phyloP scores from a whole-genome alignment of 1,140 invertebrate species.

The Archivesica marissinica region DNA sequence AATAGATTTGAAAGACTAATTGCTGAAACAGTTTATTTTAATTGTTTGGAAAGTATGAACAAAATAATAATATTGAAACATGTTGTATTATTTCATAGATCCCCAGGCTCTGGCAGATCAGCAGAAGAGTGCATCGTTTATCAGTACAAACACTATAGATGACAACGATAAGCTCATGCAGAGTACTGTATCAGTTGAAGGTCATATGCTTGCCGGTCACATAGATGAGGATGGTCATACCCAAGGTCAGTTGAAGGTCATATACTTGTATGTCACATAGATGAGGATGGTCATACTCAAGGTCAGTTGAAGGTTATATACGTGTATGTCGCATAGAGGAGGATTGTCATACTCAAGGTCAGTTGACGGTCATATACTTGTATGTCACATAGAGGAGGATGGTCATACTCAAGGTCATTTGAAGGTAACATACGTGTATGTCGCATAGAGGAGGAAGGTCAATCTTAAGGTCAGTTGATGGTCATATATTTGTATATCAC shows the following conservation, averaged over 20 bases:
- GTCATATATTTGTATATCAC: no score
- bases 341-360: constrained; percentile 69
- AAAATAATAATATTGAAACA: no score
- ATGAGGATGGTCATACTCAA: constrained; percentile 66
- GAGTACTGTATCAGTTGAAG: constrained; percentile 77
- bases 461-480: no score
- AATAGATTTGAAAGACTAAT: no score
- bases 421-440: background rate
- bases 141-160: constrained; percentile 76
- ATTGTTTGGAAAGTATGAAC: background rate
- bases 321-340: constrained; percentile 64
- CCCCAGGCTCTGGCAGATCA: constrained; percentile 40
- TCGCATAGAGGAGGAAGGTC: no score
- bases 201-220: constrained; percentile 65
- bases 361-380: constrained; percentile 42
- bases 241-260: constrained; percentile 59
- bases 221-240: constrained; percentile 67
- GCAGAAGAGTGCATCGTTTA: constrained; percentile 78
- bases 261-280: constrained; percentile 64
- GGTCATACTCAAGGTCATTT: constrained; percentile 68
- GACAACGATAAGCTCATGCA: constrained; percentile 73
- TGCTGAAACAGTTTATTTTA: no score
- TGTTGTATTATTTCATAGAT: constrained; percentile 44
- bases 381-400: constrained; percentile 65
- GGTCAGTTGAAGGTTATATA: constrained; percentile 61